These are phyloP conservation scores for Halocaridina rubra DNA, from an alignment of 2,888 invertebrate species.

Conservation along the genomic window DNA sequence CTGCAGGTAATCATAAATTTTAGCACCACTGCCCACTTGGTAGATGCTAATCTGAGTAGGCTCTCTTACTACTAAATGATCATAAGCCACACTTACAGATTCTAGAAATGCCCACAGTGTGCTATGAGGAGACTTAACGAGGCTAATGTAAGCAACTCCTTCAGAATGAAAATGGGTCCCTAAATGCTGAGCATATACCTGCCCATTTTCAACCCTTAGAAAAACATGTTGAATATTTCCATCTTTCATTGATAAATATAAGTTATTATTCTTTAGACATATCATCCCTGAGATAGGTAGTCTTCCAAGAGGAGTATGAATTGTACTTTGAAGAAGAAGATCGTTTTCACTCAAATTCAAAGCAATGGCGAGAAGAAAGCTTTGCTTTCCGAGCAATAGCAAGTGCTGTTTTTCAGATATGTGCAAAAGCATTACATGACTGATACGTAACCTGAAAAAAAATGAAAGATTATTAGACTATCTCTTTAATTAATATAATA, in stretches of 20 bases:
- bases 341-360: background rate
- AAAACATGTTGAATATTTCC: background rate
- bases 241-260: background rate
- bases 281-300: background rate
- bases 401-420: background rate
- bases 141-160: background rate
- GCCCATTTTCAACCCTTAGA: background rate
- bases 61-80: conserved; percentile 57
- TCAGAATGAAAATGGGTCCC: background rate
- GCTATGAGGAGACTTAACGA: background rate
- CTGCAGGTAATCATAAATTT: conserved; percentile 1
- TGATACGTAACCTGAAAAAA: background rate
- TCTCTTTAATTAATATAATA: too few species aligned
- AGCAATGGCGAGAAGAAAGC: background rate
- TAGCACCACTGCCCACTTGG: conserved; percentile 15
- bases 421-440: background rate
- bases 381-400: background rate
- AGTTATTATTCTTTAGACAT: background rate
- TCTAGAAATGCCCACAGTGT: background rate
- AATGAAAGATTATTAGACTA: too few species aligned
- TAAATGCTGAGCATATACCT: too few species aligned
- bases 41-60: conserved; percentile 40
- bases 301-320: background rate
- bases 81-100: conserved; percentile 49
- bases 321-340: background rate